phyloP scores from a whole-genome alignment of 1,140 invertebrate genomes.

The Drosophila arizonae region DNA sequence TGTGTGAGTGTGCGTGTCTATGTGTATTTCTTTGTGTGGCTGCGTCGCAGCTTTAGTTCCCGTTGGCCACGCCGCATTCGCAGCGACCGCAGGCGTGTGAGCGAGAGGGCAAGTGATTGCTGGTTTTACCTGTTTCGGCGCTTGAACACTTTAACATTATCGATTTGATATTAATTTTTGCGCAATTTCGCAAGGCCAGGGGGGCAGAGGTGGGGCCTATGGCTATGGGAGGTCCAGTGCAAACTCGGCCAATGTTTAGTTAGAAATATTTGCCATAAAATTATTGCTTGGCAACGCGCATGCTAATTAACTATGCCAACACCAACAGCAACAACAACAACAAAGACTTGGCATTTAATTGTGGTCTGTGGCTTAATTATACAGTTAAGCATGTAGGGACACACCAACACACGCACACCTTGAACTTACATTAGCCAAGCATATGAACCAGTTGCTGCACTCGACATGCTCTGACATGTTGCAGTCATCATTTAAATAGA shows the following conservation, averaged over 20 bases:
- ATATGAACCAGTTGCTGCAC: conserved; percentile 21
- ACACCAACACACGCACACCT: conserved; percentile 17
- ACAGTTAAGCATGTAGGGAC: conserved; percentile 21
- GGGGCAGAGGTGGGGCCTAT: not conserved
- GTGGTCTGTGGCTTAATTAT: conserved; percentile 37
- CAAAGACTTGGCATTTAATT: conserved; percentile 47
- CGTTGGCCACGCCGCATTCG: conserved; percentile 63
- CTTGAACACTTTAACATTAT: conserved; percentile 66
- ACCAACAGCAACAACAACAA: conserved; percentile 19
- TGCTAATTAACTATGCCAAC: conserved; percentile 65
- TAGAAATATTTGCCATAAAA: conserved; percentile 55
- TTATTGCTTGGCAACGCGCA: conserved; percentile 44
- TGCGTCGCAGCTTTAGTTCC: conserved; percentile 61
- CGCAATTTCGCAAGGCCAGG: conserved; percentile 55
- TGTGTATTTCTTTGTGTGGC: not conserved
- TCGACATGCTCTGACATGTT: conserved; percentile 26
- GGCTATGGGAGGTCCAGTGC: not conserved
- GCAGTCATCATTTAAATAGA: conserved; percentile 31
- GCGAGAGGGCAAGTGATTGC: conserved; percentile 40
- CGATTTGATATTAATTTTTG: conserved; percentile 75
- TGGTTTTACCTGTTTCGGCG: conserved; percentile 75
- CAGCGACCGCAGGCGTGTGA: conserved; percentile 4
- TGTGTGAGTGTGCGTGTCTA: not conserved
- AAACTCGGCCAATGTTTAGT: conserved; percentile 40
- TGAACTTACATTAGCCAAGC: conserved; percentile 41